Base-by-base conservation (phyloP, 2,113 vertebrate genomes). In the Leucopternis melanops region DNA sequence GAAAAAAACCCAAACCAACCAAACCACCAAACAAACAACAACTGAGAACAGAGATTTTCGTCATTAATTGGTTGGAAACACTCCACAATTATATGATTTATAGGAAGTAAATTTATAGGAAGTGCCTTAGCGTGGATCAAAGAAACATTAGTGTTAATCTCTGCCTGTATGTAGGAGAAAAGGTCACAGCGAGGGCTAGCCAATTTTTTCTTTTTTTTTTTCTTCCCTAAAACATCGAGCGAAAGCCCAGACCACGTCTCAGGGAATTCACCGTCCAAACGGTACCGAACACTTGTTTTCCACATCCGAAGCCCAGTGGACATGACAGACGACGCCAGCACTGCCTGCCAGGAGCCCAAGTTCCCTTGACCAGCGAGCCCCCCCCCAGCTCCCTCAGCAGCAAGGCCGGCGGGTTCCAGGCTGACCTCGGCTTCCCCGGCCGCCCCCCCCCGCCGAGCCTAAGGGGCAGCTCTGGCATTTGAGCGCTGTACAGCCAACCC, bases 271-370 rank as follows among this genome's bases (percentile, higher is more conserved):
- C 57, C 34, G 50, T 9, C 75, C 20, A 16, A 81, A 40, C 0
- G 42, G 20, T 22, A 73, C 31, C 1, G 14, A 57, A 10, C 8
- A 2, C 25, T 50, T 3, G 22, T 31, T 22, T 58, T 13, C 50
- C 42, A 22, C 32, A 25, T 3, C 18, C 23, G 38, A 70, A 13
- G 23, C 23, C 55, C 59, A 23, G 34, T 0, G 65, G 40, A 13
- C 8, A 9, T 0, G 26, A 17, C 23, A 11, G 29, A 6, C 8
- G 16, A 22, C 8, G 5, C 55, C 7, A 4, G 36, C 1, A 3
- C 49, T 13, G 40, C 20, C 50, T 4, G 59, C 38, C 73, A 38
- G 36, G 12, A 13, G 61, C 45, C 34, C 1, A 13, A 38, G 19
- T 2, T 44, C 36, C 89, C 58, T 6, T 4, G 14, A 12, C 29